Conservation (phyloP, 1,140 invertebrate genomes). For the Drosophila ercepeae region DNA sequence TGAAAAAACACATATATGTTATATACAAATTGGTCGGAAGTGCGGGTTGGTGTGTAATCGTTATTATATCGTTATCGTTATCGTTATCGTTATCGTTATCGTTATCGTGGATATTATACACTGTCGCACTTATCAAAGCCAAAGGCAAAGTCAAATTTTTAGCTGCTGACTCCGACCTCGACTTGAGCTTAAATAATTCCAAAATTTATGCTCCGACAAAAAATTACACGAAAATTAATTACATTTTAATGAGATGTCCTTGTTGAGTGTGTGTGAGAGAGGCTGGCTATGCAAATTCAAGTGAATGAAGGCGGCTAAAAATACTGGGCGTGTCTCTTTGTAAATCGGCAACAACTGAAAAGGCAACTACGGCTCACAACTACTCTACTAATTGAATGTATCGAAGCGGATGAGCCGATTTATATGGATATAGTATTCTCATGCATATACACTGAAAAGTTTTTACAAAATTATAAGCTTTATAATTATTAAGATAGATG, state of each 20-base stretch:
- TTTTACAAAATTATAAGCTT: neutral
- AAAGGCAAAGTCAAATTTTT: conserved; percentile 61
- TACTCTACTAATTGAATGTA: conserved; percentile 10
- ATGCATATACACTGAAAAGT: conserved; percentile 1
- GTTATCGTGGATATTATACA: conserved; percentile 67
- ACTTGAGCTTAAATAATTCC: conserved; percentile 83
- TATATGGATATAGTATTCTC: neutral
- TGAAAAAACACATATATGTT: conserved; percentile 27
- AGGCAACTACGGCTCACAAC: conserved; percentile 22
- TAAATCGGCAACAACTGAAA: conserved; percentile 26
- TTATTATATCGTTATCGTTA: conserved; percentile 7
- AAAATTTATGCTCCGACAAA: conserved; percentile 84
- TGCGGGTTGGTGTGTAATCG: conserved; percentile 20
- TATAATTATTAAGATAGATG: no score
- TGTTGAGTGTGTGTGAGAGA: conserved; percentile 17
- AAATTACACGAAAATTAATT: conserved; percentile 81
- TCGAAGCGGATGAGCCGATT: neutral
- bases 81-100: conserved; percentile 7
- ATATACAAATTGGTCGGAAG: conserved; percentile 66
- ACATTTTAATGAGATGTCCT: conserved; percentile 72
- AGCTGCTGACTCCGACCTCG: conserved; percentile 67
- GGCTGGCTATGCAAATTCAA: conserved; percentile 28
- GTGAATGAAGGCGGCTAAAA: conserved; percentile 20
- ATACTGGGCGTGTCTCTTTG: conserved; percentile 7
- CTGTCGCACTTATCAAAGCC: conserved; percentile 82